Conservation (phyloP, 2,888 invertebrate genomes). For the Gnatocerus cornutus region DNA sequence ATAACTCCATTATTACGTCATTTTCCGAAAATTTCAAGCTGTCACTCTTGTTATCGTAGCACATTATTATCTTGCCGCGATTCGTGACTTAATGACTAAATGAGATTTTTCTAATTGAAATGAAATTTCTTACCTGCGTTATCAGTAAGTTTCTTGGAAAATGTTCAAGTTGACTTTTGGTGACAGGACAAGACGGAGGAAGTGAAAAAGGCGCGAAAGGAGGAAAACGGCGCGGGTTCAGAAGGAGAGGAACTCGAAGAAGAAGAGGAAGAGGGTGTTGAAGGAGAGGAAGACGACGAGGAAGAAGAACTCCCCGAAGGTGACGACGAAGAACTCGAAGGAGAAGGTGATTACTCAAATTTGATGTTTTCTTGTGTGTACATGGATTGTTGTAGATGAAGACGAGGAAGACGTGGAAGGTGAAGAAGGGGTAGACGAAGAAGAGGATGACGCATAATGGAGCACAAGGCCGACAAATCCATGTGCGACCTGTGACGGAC, state of each 20-base stretch:
- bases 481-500: conserved; percentile 64
- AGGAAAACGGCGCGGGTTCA: conserved; percentile 83
- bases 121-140: too few relatives aligned
- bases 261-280: conserved; percentile 73
- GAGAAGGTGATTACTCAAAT: conserved; percentile 65
- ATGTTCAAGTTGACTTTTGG: conserved; percentile 1
- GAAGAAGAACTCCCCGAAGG: conserved; percentile 71
- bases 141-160: neutral
- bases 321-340: conserved; percentile 70
- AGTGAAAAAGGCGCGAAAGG: conserved; percentile 86
- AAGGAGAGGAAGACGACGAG: conserved; percentile 70
- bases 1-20: too few relatives aligned
- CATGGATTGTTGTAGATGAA: conserved; percentile 59
- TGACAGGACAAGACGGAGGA: conserved; percentile 82
- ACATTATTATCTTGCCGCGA: too few relatives aligned
- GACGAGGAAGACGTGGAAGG: conserved; percentile 70
- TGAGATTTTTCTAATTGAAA: too few relatives aligned
- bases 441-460: conserved; percentile 71
- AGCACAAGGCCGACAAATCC: conserved; percentile 61
- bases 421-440: conserved; percentile 69
- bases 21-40: too few relatives aligned
- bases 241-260: conserved; percentile 78
- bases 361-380: conserved; percentile 22
- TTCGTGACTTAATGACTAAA: too few relatives aligned
- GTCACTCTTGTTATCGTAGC: too few relatives aligned